Conservation (phyloP, 2,888 invertebrate genomes). For the Embidobia sp. region DNA sequence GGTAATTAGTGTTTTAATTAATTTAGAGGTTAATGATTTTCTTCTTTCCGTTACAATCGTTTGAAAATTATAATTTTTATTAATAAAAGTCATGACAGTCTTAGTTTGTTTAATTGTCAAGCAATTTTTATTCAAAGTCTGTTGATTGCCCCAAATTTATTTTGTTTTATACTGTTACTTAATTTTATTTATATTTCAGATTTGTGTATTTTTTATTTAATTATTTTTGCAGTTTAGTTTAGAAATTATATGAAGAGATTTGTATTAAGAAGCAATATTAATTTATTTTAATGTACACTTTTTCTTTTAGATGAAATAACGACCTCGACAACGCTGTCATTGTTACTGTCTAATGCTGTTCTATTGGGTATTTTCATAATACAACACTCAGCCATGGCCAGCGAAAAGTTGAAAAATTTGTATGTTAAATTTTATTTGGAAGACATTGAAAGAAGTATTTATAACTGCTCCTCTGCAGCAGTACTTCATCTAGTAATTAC, state of each 20-base stretch:
- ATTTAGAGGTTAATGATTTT: too few species aligned
- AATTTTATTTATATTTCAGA: neutral
- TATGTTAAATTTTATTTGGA: conserved; percentile 80
- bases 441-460: conserved; percentile 75
- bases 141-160: too few species aligned
- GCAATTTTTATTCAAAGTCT: too few species aligned
- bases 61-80: too few species aligned
- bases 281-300: conserved; percentile 38
- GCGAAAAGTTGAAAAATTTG: conserved; percentile 81
- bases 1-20: conserved; percentile 11
- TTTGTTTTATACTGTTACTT: neutral
- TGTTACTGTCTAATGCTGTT: conserved; percentile 81
- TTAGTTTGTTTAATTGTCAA: too few species aligned
- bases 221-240: conserved; percentile 22
- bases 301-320: conserved; percentile 51
- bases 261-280: too few species aligned
- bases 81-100: too few species aligned
- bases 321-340: conserved; percentile 78
- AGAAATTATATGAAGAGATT: too few species aligned
- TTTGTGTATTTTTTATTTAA: neutral
- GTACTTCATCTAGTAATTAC: conserved; percentile 81
- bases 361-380: conserved; percentile 83
- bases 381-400: conserved; percentile 84
- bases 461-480: conserved; percentile 78
- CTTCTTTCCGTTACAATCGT: too few species aligned